Conservation (phyloP, 2,113 vertebrate species). For the Gallinago media region DNA sequence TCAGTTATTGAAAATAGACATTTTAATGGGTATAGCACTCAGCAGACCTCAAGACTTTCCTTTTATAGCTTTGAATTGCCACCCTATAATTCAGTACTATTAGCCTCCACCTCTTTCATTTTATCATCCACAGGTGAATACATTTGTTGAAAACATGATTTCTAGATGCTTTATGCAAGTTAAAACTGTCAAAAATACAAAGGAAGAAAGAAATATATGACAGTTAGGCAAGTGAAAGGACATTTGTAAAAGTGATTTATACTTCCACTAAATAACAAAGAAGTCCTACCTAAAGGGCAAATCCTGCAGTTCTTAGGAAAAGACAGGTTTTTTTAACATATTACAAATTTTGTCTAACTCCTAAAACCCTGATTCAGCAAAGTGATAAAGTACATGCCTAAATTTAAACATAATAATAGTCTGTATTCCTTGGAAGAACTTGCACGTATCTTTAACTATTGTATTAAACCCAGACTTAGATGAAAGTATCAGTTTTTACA, state of each 20-base stretch:
- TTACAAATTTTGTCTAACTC: not conserved
- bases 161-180: slow-evolving; percentile 59
- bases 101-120: slow-evolving; percentile 66
- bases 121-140: slow-evolving; percentile 66
- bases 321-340: not conserved
- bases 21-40: slow-evolving; percentile 58
- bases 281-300: slow-evolving; percentile 63
- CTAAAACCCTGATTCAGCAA: not conserved
- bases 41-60: slow-evolving; percentile 55
- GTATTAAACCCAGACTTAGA: not conserved
- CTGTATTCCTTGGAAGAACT: not conserved
- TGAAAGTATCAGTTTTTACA: not conserved
- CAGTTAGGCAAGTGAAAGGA: slow-evolving; percentile 64
- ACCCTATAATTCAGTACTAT: slow-evolving; percentile 69
- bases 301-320: not conserved
- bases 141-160: slow-evolving; percentile 73
- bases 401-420: not conserved
- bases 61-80: slow-evolving; percentile 69
- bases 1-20: slow-evolving; percentile 54
- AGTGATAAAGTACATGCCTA: not conserved
- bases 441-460: not conserved
- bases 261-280: slow-evolving; percentile 61
- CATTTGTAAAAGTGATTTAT: slow-evolving; percentile 72
- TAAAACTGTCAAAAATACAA: slow-evolving; percentile 69
- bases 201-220: slow-evolving; percentile 54